A percentile compares a stretch with the other conserved stretches of the same genome.
Evolutionary conservation across 2,888 invertebrate genomes (phyloP).

Genomic region (Amiota mariae): DNA sequence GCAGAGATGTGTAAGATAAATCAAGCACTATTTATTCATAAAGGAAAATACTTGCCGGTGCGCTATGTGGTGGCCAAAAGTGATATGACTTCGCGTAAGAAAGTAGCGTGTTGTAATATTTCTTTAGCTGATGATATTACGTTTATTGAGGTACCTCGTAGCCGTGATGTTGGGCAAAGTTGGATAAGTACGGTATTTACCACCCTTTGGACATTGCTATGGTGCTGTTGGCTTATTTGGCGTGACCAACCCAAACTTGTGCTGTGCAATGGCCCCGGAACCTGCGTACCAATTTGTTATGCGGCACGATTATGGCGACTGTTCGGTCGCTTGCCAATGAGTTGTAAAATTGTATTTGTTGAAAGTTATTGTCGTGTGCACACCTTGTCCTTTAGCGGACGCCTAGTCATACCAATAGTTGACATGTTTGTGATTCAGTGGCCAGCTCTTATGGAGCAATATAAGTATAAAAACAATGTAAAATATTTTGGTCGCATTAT

Average conservation of each 20-base stretch:
- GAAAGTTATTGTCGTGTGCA: conserved; percentile 96
- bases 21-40: conserved; percentile 73
- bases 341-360: conserved; percentile 88
- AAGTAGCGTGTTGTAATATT: conserved; percentile 74
- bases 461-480: conserved; percentile 73
- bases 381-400: conserved; percentile 90
- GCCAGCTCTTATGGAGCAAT: conserved; percentile 79
- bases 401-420: conserved; percentile 86
- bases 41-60: conserved; percentile 78
- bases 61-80: conserved; percentile 85
- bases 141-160: conserved; percentile 80
- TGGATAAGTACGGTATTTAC: conserved; percentile 86
- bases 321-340: conserved; percentile 76
- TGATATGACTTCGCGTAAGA: conserved; percentile 83
- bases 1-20: conserved; percentile 91
- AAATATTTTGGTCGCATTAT: conserved; percentile 85
- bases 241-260: conserved; percentile 85
- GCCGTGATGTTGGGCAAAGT: conserved; percentile 90
- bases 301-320: conserved; percentile 84
- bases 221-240: conserved; percentile 81
- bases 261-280: conserved; percentile 96
- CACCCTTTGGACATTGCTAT: conserved; percentile 82
- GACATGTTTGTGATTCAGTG: conserved; percentile 95
- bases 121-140: conserved; percentile 74
- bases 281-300: conserved; percentile 92